These are phyloP conservation scores for Pelobates cultripes DNA, from an alignment of 2,797 vertebrate species.

Conservation along the genomic window DNA sequence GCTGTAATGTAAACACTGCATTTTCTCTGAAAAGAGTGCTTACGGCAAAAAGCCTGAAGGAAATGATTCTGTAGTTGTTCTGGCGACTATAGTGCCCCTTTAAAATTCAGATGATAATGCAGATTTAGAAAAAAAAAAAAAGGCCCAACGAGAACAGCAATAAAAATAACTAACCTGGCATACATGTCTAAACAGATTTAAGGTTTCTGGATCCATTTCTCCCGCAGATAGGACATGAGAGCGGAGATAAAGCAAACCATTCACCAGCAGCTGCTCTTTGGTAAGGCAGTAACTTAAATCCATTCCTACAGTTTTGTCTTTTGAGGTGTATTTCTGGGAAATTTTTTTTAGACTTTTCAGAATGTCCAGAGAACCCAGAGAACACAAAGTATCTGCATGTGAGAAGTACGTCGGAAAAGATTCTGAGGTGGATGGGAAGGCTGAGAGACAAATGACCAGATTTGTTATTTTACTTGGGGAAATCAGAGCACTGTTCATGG, in stretches of 20 bases:
- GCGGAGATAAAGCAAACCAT: slow-evolving; percentile 82
- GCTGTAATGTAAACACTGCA: too few relatives aligned
- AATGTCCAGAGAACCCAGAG: slow-evolving; percentile 78
- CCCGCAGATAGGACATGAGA: slow-evolving; percentile 83
- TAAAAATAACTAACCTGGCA: slow-evolving; percentile 79
- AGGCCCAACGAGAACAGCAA: neutral
- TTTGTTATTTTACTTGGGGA: slow-evolving; percentile 62
- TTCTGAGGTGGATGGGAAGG: slow-evolving; percentile 79
- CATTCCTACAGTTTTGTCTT: slow-evolving; percentile 56
- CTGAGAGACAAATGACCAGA: slow-evolving; percentile 79
- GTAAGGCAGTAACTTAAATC: slow-evolving; percentile 68
- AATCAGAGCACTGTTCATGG: slow-evolving; percentile 66
- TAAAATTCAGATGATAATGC: too few relatives aligned
- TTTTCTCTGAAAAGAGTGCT: too few relatives aligned
- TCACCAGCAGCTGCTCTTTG: slow-evolving; percentile 81
- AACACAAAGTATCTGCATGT: slow-evolving; percentile 87
- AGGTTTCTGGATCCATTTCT: slow-evolving; percentile 77
- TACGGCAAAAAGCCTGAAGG: too few relatives aligned
- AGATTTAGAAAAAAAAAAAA: too few relatives aligned
- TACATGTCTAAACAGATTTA: slow-evolving; percentile 86
- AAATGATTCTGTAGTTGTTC: too few relatives aligned
- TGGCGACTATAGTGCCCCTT: too few relatives aligned
- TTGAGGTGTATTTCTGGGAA: slow-evolving; percentile 65
- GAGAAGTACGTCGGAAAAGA: slow-evolving; percentile 80
- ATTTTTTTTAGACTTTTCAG: slow-evolving; percentile 79